These are phyloP conservation scores for Calvadosia cruxmelitensis DNA, from an alignment of 30 jellyfish, hydroid and myxozoan genomes.

Conservation along the genomic window DNA sequence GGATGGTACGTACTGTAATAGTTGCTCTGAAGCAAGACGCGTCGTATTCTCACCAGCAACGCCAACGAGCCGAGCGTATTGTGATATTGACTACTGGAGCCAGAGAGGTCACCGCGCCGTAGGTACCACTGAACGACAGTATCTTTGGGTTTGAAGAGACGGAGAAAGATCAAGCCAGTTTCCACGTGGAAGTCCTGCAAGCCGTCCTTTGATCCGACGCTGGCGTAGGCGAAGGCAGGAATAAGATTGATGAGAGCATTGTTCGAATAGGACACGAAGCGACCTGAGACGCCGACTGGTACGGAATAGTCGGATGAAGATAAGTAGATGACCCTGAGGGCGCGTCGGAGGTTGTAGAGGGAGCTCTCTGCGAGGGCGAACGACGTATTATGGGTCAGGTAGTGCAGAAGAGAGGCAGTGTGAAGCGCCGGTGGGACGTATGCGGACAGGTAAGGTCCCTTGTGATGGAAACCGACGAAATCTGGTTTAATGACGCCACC, in stretches of 20 bases:
- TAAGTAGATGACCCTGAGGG: conserved; percentile 1
- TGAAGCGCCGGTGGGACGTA: conserved; percentile 18
- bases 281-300: conserved; percentile 23
- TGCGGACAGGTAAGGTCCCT: conserved; percentile 17
- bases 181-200: background rate
- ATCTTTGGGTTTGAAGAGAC: background rate
- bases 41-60: conserved; percentile 5
- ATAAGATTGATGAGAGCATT: background rate
- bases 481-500: conserved; percentile 33
- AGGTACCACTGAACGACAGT: background rate
- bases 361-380: conserved; percentile 4
- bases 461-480: conserved; percentile 23
- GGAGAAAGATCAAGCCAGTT: conserved; percentile 7
- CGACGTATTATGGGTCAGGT: conserved; percentile 5
- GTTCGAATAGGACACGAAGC: background rate
- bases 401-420: conserved; percentile 5
- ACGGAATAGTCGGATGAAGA: background rate
- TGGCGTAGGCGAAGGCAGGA: conserved; percentile 16
- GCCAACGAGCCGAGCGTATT: conserved; percentile 3
- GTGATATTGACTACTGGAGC: conserved; percentile 1
- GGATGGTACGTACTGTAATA: background rate
- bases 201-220: background rate
- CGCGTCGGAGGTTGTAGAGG: background rate
- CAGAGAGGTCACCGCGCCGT: background rate
- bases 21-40: background rate